Base-by-base conservation (phyloP, 2,888 invertebrate species). In the Tineola bisselliella region DNA sequence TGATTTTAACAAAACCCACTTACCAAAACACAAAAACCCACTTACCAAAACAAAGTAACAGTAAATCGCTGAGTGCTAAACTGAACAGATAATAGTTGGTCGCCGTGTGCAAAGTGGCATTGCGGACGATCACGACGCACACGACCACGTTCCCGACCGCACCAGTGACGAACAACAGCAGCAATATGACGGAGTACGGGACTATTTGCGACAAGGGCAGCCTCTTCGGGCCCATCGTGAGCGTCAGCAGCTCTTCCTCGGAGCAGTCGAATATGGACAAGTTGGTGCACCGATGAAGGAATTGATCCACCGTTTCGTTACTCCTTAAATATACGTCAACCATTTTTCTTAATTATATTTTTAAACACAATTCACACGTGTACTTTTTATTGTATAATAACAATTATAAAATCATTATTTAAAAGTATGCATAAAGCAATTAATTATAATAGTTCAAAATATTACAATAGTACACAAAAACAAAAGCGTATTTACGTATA, bases 1-100 rank as follows among this genome's bases (percentile, higher is more conserved):
- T n/a, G n/a, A n/a, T n/a, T n/a, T n/a, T n/a, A n/a, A n/a, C n/a
- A n/a, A n/a, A n/a, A n/a, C 31, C 31, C 5, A 8, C 31, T 31
- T 31, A 31, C 31, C 31, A 31, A 8, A 31, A 31, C 38, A 38
- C 10, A 38, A 12, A 38, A n/a, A n/a, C n/a, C 10, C 3, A 90
- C 93, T 91, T 77, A 93, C 96, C 97, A 68, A 96, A 90, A 4
- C 94, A 73, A 12, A 97, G 84, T 64, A 96, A 89, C 60, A 93
- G 89, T 15, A 97, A 83, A 77, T 97, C 97, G 17, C 96, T 95
- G 13, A 96, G 84, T 15, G 97, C 95, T 79, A 96, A 82, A 73
- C 94, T 96, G 84, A 96, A 94, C 58, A 97, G 88, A 74, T 97
- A 97, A 74, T 94, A 97, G 74, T 97, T 97, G 0, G 97, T 97